These are phyloP conservation scores for Drosophila kambysellisi DNA, from an alignment of 2,888 invertebrate genomes.

Conservation along the genomic window DNA sequence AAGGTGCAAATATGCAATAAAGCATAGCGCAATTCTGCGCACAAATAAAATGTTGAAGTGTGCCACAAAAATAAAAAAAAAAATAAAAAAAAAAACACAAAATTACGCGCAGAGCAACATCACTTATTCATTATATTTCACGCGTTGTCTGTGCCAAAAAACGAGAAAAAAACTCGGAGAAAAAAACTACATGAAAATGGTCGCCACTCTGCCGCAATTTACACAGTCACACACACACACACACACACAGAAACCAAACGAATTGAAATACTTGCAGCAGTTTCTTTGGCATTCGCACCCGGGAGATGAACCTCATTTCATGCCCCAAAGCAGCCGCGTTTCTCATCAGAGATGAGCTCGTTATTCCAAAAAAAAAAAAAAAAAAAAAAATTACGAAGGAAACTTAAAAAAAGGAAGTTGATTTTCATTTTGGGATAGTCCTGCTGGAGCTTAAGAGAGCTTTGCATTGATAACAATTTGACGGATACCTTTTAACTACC, in stretches of 20 bases:
- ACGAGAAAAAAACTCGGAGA: not conserved
- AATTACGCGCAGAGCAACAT: conserved; percentile 44
- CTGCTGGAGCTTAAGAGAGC: not conserved
- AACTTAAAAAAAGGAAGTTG: not conserved
- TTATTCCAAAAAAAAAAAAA: conserved; percentile 31
- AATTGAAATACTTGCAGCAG: conserved; percentile 51
- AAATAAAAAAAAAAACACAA: conserved; percentile 38
- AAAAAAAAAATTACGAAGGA: conserved; percentile 18
- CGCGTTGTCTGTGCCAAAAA: conserved; percentile 56
- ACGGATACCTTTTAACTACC: not conserved
- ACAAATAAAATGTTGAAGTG: conserved; percentile 54
- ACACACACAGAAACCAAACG: conserved; percentile 1
- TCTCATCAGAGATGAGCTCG: conserved; percentile 44
- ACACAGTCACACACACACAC: conserved; percentile 22
- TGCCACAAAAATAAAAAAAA: conserved; percentile 54
- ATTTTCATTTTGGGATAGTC: conserved; percentile 18
- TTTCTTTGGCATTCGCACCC: conserved; percentile 40
- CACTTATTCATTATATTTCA: conserved; percentile 73
- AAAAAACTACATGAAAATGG: conserved; percentile 21
- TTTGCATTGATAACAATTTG: not conserved
- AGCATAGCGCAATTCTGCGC: conserved; percentile 31
- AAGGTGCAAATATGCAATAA: conserved; percentile 70
- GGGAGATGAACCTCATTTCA: conserved; percentile 56
- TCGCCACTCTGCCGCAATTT: conserved; percentile 44
- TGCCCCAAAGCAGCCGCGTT: conserved; percentile 42